phyloP scores from a whole-genome alignment of 30 jellyfish, hydroid and myxozoan genomes.

The Aurelia aurita complex sp. Pacific region DNA sequence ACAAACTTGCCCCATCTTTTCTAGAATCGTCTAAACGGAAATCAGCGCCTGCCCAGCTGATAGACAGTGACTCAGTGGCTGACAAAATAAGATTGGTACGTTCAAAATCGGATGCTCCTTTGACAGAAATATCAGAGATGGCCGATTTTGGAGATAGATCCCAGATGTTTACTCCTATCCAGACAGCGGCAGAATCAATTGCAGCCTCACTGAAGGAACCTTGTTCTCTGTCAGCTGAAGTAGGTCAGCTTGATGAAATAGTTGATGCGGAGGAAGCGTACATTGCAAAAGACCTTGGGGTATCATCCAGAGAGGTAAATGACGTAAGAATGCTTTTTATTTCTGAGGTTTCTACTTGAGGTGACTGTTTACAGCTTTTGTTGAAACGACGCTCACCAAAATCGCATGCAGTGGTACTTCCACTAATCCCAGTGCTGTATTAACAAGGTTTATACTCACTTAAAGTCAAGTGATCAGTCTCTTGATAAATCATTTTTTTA shows the following conservation, averaged over 20 bases:
- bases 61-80: conserved; percentile 36
- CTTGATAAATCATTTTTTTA: too few species aligned
- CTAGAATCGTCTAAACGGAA: conserved; percentile 69
- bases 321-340: too few species aligned
- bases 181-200: conserved; percentile 12
- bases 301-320: conserved; percentile 44
- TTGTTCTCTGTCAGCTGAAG: conserved; percentile 16
- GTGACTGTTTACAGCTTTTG: too few species aligned
- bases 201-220: conserved; percentile 58
- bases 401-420: too few species aligned
- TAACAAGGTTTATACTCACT: too few species aligned
- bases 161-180: conserved; percentile 14
- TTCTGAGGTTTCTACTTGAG: too few species aligned
- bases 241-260: conserved; percentile 44
- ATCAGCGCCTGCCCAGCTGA: conserved; percentile 77
- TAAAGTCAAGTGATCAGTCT: too few species aligned
- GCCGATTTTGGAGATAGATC: conserved; percentile 11
- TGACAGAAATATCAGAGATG: conserved; percentile 35
- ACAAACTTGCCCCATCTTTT: not conserved
- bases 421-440: too few species aligned
- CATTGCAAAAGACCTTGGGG: conserved; percentile 66
- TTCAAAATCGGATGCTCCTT: conserved; percentile 70
- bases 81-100: conserved; percentile 51
- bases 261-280: conserved; percentile 81
- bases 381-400: too few species aligned